phyloP scores from a whole-genome alignment of 2,113 vertebrate species.

The Proterorhinus semilunaris region DNA sequence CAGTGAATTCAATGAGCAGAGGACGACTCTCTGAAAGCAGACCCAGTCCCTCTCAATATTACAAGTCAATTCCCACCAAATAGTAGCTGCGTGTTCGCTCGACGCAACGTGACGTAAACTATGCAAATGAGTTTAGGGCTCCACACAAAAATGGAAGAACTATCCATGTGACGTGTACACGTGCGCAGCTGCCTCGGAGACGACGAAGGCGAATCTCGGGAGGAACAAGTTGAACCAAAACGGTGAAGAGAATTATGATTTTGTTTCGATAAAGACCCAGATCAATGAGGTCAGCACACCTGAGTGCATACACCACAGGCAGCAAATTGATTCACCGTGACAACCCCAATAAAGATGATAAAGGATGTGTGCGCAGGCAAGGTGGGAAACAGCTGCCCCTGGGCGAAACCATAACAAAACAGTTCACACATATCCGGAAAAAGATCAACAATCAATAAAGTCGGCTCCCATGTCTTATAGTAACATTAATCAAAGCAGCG shows the following conservation, averaged over 20 bases:
- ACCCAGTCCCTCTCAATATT: background rate
- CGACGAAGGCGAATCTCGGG: background rate
- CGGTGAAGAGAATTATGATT: background rate
- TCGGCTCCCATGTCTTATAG: background rate
- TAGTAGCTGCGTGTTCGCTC: background rate
- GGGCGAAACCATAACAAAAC: background rate
- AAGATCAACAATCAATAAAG: background rate
- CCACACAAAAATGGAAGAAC: background rate
- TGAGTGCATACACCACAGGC: background rate
- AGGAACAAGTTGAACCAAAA: constrained; percentile 7
- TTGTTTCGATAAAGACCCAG: background rate
- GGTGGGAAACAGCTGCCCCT: background rate
- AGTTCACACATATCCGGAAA: background rate
- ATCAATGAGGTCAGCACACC: constrained; percentile 3
- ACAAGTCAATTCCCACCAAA: background rate
- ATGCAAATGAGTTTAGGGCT: constrained; percentile 12
- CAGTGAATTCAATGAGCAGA: background rate
- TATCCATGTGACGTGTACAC: constrained; percentile 20
- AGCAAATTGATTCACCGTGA: constrained; percentile 1
- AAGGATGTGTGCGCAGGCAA: background rate
- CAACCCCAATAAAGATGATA: background rate
- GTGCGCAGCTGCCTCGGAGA: constrained; percentile 18
- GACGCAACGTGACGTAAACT: constrained; percentile 14
- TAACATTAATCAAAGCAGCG: background rate
- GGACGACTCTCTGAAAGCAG: background rate